Evolutionary conservation across 2,113 vertebrate species (phyloP).

Genomic region (Albula goreensis): DNA sequence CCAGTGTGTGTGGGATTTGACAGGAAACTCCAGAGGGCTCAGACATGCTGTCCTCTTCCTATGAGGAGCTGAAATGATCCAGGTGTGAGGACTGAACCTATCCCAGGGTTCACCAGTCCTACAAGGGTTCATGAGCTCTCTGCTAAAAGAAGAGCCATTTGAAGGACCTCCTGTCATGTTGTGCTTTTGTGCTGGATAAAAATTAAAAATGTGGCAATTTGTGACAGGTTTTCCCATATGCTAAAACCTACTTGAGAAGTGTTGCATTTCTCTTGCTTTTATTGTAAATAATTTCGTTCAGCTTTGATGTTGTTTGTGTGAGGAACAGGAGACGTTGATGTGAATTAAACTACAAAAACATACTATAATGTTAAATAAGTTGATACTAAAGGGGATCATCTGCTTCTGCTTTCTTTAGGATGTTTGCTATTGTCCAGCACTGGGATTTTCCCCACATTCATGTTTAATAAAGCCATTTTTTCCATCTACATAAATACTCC

Average conservation of each 20-base stretch:
- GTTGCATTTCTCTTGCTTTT: no score
- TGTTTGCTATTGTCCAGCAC: neutral
- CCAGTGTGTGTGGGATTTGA: slow-evolving; percentile 27
- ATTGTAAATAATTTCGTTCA: neutral
- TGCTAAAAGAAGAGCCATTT: neutral
- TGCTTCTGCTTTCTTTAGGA: neutral
- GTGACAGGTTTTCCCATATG: neutral
- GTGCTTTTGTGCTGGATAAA: neutral
- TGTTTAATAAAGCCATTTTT: no score
- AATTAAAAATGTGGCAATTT: neutral
- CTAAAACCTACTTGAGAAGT: neutral
- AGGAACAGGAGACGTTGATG: no score
- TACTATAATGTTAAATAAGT: no score
- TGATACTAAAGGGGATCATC: no score
- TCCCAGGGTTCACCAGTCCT: neutral
- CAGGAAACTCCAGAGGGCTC: slow-evolving; percentile 66
- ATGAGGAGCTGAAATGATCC: slow-evolving; percentile 64
- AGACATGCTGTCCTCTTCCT: slow-evolving; percentile 58
- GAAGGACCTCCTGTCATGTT: neutral
- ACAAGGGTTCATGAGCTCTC: neutral
- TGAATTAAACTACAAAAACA: no score
- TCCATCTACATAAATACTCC: no score
- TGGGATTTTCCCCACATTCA: neutral
- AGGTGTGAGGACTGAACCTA: neutral
- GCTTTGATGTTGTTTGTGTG: neutral